Evolutionary conservation across 2,888 invertebrate genomes (phyloP), one percentile per base, ranked within the genome.

Genomic region (Andrena marginata): DNA sequence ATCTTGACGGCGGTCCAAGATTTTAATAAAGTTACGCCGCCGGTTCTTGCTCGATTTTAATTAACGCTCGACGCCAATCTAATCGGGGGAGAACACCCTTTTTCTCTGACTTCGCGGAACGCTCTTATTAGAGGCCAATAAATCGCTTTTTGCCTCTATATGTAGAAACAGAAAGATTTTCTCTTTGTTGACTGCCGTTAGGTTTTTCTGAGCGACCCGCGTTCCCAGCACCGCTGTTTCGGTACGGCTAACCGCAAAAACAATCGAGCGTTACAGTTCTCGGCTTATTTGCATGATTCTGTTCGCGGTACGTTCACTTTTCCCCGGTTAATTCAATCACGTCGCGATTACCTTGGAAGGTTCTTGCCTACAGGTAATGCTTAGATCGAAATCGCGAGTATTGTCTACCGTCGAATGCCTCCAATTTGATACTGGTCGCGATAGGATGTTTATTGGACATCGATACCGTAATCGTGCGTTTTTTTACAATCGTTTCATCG

Each of bases 211-310:
- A 29, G 56, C 33, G 63, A 23, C 65, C 56, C n/a, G 7, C 48
- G 33, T 35, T 62, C 13, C 4, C 42, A 54, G 7, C 16, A n/a
- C 26, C 48, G 2, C 16, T 6, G 70, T 60, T 65, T 69, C 56
- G 59, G 60, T 20, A 59, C 56, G 31, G 31, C 51, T 31, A 63
- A 13, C 3, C 63, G 48, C 54, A 79, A 84, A 73, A 84, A 84
- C 75, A 72, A 76, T 83, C 33, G 56, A 31, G 42, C 13, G 13
- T 77, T 67, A 67, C 74, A 35, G 63, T 77, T 72, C 74, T 20
- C 77, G 49, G 20, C 26, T 62, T 75, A 85, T 85, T 84, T 84
- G 77, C 80, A 84, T 84, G 73, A 84, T 77, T 72, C 79, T 67
- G 72, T 59, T 49, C 64, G 5, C 51, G 68, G 35, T 68, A 74